Percentiles rank a stretch among this genome's conserved stretches.
Evolutionary conservation across 2,888 invertebrate species (phyloP).

Genomic region (Coleophora deauratella): DNA sequence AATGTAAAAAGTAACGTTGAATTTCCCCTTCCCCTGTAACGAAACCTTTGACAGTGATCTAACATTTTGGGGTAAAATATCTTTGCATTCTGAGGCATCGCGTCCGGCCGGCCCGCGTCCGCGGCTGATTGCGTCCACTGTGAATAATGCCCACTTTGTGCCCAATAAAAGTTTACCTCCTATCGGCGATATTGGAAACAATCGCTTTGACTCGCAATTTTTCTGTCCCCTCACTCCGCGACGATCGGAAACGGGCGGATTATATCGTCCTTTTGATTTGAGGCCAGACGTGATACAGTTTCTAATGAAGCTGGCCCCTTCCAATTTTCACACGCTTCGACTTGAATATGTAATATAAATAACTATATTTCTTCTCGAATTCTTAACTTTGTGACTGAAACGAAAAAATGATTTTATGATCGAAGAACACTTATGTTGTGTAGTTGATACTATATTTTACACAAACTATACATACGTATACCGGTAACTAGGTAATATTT

Average conservation of each 20-base stretch:
- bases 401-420: neutral
- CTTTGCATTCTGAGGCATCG: constrained; percentile 65
- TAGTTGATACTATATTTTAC: neutral
- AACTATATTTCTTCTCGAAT: neutral
- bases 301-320: constrained; percentile 39
- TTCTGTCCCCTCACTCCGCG: constrained; percentile 39
- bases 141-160: constrained; percentile 71
- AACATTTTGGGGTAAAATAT: constrained; percentile 57
- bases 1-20: constrained; percentile 58
- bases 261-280: constrained; percentile 64
- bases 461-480: neutral
- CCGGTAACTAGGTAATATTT: neutral
- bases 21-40: constrained; percentile 56
- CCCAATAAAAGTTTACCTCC: constrained; percentile 67
- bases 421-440: neutral
- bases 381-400: too few species aligned
- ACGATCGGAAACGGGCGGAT: constrained; percentile 43
- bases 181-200: constrained; percentile 65
- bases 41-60: constrained; percentile 66
- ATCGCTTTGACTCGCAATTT: constrained; percentile 66
- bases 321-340: constrained; percentile 17
- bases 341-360: constrained; percentile 21
- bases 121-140: constrained; percentile 59
- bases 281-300: constrained; percentile 59
- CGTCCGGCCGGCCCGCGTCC: constrained; percentile 47